Evolutionary conservation across 2,888 invertebrate genomes (phyloP).

Genomic region (Acrobasis repandana): DNA sequence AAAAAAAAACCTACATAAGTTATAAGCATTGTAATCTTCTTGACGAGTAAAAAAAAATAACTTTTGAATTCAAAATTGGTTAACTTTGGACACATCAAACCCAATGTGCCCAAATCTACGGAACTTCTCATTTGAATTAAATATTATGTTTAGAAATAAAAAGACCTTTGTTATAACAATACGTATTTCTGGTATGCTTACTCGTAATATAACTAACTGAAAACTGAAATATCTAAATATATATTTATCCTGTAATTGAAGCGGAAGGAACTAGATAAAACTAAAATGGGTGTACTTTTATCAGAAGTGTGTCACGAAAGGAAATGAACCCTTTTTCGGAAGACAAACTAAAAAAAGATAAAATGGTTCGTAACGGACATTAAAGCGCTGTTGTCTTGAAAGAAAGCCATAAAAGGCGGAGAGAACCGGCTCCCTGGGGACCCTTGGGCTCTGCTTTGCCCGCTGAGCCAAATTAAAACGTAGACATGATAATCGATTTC

Average conservation of each 20-base stretch:
- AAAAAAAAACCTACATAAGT: no score
- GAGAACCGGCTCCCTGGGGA: constrained; percentile 56
- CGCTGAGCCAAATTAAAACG: constrained; percentile 66
- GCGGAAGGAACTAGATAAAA: constrained; percentile 61
- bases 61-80: no score
- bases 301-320: constrained; percentile 71
- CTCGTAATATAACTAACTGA: not conserved
- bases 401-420: constrained; percentile 69
- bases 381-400: constrained; percentile 70
- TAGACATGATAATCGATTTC: constrained; percentile 53
- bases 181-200: no score
- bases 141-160: no score
- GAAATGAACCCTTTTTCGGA: constrained; percentile 74
- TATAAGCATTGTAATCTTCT: no score
- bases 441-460: constrained; percentile 42
- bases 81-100: no score
- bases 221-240: not conserved
- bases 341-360: constrained; percentile 77
- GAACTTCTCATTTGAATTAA: no score
- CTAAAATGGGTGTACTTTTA: constrained; percentile 63
- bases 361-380: constrained; percentile 77
- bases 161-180: no score
- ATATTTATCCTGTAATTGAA: constrained; percentile 37
- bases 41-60: no score
- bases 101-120: no score